Percentiles rank a stretch among this genome's conserved stretches.
phyloP scores from a whole-genome alignment of 2,797 vertebrate species.

The Phyllotis vaccarum region DNA sequence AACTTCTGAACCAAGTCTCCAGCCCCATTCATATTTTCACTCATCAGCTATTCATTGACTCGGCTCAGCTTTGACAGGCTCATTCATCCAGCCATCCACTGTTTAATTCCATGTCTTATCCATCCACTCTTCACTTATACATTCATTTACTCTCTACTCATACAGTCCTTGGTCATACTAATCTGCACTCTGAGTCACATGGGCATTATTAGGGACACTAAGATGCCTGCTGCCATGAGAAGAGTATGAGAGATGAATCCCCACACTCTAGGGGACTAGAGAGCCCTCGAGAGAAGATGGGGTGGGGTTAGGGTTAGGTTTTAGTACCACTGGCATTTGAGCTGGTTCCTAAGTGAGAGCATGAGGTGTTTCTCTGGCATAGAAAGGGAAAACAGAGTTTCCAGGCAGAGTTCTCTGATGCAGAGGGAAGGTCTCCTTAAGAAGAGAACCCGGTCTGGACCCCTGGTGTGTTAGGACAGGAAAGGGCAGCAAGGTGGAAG shows the following conservation, averaged over 20 bases:
- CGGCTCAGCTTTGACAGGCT: neutral
- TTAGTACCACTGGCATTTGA: neutral
- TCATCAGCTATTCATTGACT: neutral
- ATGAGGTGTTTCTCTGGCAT: neutral
- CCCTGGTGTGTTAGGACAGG: neutral
- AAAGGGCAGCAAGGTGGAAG: neutral
- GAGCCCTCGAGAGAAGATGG: neutral
- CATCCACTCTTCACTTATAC: conserved; percentile 85
- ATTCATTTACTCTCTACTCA: conserved; percentile 67
- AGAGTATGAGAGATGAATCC: neutral
- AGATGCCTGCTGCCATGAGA: neutral
- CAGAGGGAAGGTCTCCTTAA: conserved; percentile 8
- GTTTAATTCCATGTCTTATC: neutral
- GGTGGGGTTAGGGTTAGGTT: neutral
- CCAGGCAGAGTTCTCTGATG: neutral
- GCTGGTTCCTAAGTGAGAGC: neutral
- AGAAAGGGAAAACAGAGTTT: neutral
- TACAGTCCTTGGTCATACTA: neutral
- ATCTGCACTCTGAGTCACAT: neutral
- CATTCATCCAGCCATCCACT: neutral
- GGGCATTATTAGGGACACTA: neutral
- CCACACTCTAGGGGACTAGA: conserved; percentile 76
- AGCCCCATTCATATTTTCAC: neutral
- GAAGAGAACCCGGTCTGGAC: neutral
- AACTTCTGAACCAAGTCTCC: neutral